Conservation (phyloP, 2,113 vertebrate species). For the Ardeotis arabs region DNA sequence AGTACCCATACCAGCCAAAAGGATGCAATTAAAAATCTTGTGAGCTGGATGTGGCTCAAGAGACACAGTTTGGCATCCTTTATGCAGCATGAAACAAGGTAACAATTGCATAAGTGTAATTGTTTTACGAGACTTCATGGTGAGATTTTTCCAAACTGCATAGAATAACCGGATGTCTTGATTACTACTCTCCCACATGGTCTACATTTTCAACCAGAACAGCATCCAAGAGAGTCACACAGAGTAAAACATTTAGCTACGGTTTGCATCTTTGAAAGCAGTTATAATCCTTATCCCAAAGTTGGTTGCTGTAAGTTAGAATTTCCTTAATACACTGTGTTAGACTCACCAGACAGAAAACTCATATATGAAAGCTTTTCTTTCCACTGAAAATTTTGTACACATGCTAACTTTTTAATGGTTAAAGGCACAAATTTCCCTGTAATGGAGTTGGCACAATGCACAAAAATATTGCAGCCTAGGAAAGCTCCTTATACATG, state of each 20-base stretch:
- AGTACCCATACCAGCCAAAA: background rate
- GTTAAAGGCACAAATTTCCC: background rate
- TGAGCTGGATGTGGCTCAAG: background rate
- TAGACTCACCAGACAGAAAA: background rate
- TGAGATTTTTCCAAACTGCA: background rate
- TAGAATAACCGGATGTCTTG: background rate
- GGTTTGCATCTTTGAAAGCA: background rate
- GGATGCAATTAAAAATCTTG: background rate
- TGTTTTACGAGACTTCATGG: background rate
- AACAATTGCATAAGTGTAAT: background rate
- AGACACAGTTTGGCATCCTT: background rate
- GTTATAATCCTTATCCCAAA: background rate
- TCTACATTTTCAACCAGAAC: background rate
- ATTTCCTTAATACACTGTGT: background rate
- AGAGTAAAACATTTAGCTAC: background rate
- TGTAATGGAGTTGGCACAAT: background rate
- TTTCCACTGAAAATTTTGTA: background rate
- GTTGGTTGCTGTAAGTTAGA: background rate
- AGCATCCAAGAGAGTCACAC: background rate
- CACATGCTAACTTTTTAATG: background rate
- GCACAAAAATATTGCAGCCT: background rate
- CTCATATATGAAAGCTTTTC: background rate
- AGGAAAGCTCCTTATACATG: background rate
- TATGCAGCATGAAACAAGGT: background rate
- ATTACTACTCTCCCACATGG: background rate